Conservation (phyloP, 2,888 invertebrate genomes). For the Zootermopsis nevadensis region DNA sequence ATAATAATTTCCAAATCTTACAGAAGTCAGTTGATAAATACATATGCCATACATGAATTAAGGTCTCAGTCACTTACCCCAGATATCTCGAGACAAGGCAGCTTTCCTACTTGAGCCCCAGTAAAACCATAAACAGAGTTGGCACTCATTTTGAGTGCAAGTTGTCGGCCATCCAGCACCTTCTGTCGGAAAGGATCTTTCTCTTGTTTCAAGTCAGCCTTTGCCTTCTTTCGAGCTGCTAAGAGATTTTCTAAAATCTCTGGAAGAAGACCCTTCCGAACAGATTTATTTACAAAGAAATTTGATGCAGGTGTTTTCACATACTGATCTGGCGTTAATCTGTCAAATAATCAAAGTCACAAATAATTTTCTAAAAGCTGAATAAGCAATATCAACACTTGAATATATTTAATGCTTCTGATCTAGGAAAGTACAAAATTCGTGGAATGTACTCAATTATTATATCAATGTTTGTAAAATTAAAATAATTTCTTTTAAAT, state of each 20-base stretch:
- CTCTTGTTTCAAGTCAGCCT: constrained; percentile 93
- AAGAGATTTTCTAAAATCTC: constrained; percentile 94
- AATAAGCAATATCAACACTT: neutral
- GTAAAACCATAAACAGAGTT: constrained; percentile 99
- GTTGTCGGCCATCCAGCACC: constrained; percentile 95
- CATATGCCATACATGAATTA: no score
- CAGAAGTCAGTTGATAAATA: no score
- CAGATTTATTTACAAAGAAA: constrained; percentile 87
- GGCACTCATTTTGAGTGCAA: constrained; percentile 97
- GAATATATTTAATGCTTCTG: neutral
- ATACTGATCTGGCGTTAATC: constrained; percentile 75
- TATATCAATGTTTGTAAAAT: no score
- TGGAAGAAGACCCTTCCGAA: constrained; percentile 92
- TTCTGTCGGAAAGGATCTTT: constrained; percentile 94
- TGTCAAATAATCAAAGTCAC: constrained; percentile 54
- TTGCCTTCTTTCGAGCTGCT: constrained; percentile 92
- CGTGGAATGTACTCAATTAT: no score
- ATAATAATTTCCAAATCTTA: no score
- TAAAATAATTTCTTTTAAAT: no score
- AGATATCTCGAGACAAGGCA: constrained; percentile 96
- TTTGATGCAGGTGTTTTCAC: constrained; percentile 92
- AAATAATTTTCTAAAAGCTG: neutral
- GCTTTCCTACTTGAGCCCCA: constrained; percentile 96
- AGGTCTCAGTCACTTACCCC: constrained; percentile 67
- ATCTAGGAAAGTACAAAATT: no score